Evolutionary conservation across 2,888 invertebrate genomes (phyloP), one percentile per base, ranked within the genome.

Genomic region (Drosophila maculinotata): DNA sequence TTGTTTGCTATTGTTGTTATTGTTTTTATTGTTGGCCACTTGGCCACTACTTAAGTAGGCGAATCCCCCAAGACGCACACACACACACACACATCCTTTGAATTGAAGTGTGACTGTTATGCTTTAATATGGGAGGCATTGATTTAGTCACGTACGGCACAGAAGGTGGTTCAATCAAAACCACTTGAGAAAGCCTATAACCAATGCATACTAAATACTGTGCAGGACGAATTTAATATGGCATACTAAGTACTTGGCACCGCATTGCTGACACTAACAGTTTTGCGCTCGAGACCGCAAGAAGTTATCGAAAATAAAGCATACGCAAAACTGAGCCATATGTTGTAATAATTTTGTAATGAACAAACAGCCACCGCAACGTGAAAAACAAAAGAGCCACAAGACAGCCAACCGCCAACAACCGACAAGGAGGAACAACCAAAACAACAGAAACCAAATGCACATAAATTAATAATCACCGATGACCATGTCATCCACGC

Each of bases 401-500:
- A 36, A 45, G 39, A 65, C 58, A 54, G 36, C 45, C 35, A 48
- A 53, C 36, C 3, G 4, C 20, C 20, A 20, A 20, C 20, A 20
- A 20, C 20, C 2, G 4, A 4, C 2, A 4, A 15, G 2, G 20
- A 20, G 20, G 2, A 31, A 35, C 45, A 45, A 45, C 30, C 44
- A 60, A 33, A 44, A 53, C 60, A 54, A 48, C 41, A 59, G 35
- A 31, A 36, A 49, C 47, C 45, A 51, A 41, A 39, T 39, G 47
- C 31, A 69, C 52, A 71, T 47, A 85, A 89, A 86, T 87, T 80
- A 82, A 86, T 88, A 88, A 79, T 77, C 67, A 79, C 71, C 79
- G 87, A 79, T 87, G 85, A 78, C 76, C 87, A 85, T 89, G 87
- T 89, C 73, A 76, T 49, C 38, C 68, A 88, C 89, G 89, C 89